phyloP scores from a whole-genome alignment of 2,113 vertebrate species.

The Edolisoma coerulescens region DNA sequence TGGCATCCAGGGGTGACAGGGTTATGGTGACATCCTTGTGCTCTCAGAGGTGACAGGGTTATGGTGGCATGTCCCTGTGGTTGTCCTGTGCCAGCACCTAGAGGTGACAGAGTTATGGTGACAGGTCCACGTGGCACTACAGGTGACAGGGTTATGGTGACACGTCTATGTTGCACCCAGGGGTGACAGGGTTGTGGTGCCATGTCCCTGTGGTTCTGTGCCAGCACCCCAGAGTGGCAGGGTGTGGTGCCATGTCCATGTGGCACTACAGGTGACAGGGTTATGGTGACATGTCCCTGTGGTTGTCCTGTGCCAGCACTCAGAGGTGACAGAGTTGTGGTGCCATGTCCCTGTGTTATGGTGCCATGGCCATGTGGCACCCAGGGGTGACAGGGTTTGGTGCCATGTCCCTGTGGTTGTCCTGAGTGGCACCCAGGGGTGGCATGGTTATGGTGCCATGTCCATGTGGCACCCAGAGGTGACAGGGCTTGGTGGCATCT shows the following conservation, averaged over 20 bases:
- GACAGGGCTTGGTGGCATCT: background rate
- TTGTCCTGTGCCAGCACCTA: too few species aligned
- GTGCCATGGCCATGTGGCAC: accelerated
- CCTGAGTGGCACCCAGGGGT: background rate
- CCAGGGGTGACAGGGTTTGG: background rate
- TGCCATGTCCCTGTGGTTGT: accelerated
- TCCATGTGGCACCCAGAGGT: background rate
- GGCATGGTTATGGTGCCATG: accelerated
- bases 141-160: background rate
- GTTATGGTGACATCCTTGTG: too few species aligned
- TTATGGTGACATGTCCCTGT: background rate
- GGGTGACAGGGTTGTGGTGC: background rate
- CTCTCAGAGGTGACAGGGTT: too few species aligned
- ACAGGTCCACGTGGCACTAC: background rate
- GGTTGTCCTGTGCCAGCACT: background rate
- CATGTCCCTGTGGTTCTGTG: background rate
- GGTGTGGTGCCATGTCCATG: too few species aligned
- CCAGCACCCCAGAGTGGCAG: background rate
- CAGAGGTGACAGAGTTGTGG: too few species aligned
- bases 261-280: background rate
- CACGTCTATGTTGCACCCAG: background rate
- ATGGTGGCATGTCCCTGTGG: too few species aligned
- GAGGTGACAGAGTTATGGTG: too few species aligned
- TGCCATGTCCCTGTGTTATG: background rate
- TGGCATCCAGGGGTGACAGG: too few species aligned